Conservation (phyloP, 2,113 vertebrate genomes). For the Penelope pileata region DNA sequence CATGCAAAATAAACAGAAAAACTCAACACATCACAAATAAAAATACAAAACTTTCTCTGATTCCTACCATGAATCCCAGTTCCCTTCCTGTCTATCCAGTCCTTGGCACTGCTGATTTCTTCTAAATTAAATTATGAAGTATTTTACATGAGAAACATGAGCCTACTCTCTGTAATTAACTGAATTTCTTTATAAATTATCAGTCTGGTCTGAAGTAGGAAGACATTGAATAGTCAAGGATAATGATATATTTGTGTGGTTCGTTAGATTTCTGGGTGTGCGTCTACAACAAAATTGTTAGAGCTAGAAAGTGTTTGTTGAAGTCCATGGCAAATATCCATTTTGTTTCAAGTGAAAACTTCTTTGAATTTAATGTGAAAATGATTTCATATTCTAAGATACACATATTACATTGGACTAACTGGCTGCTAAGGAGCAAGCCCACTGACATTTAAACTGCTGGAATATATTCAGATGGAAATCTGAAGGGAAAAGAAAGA, state of each 20-base stretch:
- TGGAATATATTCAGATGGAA: neutral
- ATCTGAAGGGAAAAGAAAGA: neutral
- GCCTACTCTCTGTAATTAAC: neutral
- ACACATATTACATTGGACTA: neutral
- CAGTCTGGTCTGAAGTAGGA: neutral
- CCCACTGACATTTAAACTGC: neutral
- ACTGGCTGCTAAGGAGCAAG: neutral
- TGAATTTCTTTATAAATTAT: constrained; percentile 26
- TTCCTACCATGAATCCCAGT: neutral
- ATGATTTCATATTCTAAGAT: neutral
- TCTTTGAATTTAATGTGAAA: neutral
- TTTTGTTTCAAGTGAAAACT: neutral
- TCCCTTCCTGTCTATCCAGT: neutral
- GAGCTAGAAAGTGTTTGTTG: neutral
- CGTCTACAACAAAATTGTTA: neutral
- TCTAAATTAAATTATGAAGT: neutral
- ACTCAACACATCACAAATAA: neutral
- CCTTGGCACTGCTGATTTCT: neutral
- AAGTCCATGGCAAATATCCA: neutral
- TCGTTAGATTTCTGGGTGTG: neutral
- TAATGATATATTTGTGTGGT: neutral
- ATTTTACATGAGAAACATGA: neutral
- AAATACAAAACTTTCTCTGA: neutral
- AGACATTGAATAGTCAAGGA: neutral
- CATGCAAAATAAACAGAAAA: neutral